Conservation (phyloP, 2,113 vertebrate species). For the Canis aureus region DNA sequence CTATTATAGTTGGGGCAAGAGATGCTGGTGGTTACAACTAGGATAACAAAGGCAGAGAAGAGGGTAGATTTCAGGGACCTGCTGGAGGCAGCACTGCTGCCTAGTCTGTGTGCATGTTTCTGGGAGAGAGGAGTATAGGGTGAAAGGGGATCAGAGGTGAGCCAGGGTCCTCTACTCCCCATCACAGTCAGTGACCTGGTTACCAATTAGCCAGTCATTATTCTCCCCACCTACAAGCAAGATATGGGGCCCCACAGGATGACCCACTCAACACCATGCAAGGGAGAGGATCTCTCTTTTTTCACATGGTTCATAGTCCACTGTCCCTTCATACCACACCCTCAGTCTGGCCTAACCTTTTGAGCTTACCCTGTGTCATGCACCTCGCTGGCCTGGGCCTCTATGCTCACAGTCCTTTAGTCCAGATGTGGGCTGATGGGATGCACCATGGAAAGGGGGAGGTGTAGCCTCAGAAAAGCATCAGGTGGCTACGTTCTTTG, state of each 20-base stretch:
- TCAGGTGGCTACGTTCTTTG: background rate
- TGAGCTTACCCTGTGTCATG: background rate
- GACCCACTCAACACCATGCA: background rate
- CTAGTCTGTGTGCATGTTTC: background rate
- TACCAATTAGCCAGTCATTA: background rate
- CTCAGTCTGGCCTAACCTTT: background rate
- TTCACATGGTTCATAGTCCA: accelerated
- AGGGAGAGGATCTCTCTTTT: background rate
- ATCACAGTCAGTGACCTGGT: background rate
- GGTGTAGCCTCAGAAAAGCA: background rate
- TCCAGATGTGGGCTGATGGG: accelerated
- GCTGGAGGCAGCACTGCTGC: background rate
- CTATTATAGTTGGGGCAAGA: background rate
- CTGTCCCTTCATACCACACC: background rate
- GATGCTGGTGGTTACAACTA: accelerated
- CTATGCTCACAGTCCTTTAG: background rate
- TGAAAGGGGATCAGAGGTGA: background rate
- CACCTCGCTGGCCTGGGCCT: accelerated
- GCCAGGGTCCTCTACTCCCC: background rate
- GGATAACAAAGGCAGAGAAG: background rate
- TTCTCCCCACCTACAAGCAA: background rate
- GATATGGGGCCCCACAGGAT: background rate
- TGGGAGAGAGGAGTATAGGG: no score
- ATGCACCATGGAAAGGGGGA: background rate
- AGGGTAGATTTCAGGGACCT: background rate